Evolutionary conservation across 2,797 vertebrate species (phyloP).

Genomic region (Melopsittacus undulatus): DNA sequence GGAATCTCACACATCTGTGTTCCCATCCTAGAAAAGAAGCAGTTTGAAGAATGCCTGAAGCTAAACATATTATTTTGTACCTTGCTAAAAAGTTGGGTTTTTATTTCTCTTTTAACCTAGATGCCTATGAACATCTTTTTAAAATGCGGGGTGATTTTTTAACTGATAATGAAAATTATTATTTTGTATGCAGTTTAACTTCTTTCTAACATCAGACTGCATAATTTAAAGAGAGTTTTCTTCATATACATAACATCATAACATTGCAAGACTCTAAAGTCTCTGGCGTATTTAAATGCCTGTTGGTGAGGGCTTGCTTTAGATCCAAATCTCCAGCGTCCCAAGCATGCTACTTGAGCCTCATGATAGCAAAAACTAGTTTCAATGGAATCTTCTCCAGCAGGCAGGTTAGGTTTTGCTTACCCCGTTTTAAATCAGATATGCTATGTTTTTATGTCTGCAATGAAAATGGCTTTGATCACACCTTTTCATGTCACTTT

Average conservation of each 20-base stretch:
- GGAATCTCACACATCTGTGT: conserved; percentile 75
- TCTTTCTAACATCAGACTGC: conserved; percentile 61
- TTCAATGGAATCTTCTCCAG: conserved; percentile 53
- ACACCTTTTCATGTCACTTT: conserved; percentile 59
- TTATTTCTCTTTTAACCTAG: conserved; percentile 43
- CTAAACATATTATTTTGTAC: conserved; percentile 61
- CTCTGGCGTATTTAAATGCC: conserved; percentile 50
- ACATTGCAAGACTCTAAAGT: neutral
- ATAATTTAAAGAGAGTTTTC: conserved; percentile 60
- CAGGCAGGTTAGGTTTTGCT: conserved; percentile 57
- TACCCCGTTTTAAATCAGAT: conserved; percentile 62
- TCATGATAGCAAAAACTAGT: conserved; percentile 39
- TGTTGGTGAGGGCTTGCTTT: conserved; percentile 44
- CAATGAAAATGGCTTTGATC: conserved; percentile 66
- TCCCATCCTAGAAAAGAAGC: conserved; percentile 64
- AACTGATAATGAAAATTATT: conserved; percentile 63
- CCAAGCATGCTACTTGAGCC: conserved; percentile 36
- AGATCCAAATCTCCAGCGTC: conserved; percentile 58
- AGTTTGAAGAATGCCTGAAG: conserved; percentile 66
- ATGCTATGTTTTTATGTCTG: conserved; percentile 52
- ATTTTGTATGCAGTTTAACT: conserved; percentile 58
- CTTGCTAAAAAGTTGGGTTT: conserved; percentile 51
- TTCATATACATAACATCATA: conserved; percentile 59
- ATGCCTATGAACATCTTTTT: conserved; percentile 18
- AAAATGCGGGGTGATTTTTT: conserved; percentile 19